A percentile compares a stretch with the other conserved stretches of the same genome.
phyloP scores from a whole-genome alignment of 2,113 vertebrate genomes.

The Hyperopisus bebe region DNA sequence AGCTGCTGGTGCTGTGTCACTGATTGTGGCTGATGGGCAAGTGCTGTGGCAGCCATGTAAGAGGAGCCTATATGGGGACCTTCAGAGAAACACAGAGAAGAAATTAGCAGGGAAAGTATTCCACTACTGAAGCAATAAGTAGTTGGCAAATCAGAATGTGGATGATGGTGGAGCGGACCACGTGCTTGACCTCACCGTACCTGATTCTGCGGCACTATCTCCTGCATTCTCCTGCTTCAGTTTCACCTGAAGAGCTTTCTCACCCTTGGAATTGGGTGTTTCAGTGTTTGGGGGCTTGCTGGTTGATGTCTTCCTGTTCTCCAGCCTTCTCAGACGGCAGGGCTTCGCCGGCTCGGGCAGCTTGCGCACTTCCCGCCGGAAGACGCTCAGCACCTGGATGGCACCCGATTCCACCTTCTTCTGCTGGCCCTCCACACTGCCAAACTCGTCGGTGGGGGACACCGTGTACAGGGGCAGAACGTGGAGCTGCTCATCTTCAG shows the following conservation, averaged over 20 bases:
- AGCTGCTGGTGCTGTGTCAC: conserved; percentile 53
- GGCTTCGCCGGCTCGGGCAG: conserved; percentile 85
- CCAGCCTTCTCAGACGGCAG: conserved; percentile 85
- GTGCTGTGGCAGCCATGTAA: conserved; percentile 42
- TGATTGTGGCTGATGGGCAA: conserved; percentile 50
- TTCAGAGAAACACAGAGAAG: conserved; percentile 18
- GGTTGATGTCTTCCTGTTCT: conserved; percentile 80
- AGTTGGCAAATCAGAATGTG: not conserved
- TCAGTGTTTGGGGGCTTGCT: conserved; percentile 76
- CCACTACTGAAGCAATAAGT: not conserved
- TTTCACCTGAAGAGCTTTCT: conserved; percentile 72
- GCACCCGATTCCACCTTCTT: conserved; percentile 83
- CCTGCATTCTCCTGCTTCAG: conserved; percentile 66
- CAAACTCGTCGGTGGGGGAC: conserved; percentile 85
- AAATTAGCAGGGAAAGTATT: conserved; percentile 6
- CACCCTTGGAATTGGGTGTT: conserved; percentile 66
- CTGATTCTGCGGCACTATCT: conserved; percentile 46
- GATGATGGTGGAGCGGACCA: not conserved
- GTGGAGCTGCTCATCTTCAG: conserved; percentile 93
- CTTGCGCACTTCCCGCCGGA: conserved; percentile 87
- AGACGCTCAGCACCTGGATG: conserved; percentile 86
- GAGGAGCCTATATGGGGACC: conserved; percentile 15
- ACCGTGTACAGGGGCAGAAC: conserved; percentile 91
- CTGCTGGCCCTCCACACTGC: conserved; percentile 80
- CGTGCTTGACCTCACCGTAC: conserved; percentile 38